These are phyloP conservation scores for Ictidomys tridecemlineatus DNA, from an alignment of 2,113 vertebrate genomes.

Conservation along the genomic window DNA sequence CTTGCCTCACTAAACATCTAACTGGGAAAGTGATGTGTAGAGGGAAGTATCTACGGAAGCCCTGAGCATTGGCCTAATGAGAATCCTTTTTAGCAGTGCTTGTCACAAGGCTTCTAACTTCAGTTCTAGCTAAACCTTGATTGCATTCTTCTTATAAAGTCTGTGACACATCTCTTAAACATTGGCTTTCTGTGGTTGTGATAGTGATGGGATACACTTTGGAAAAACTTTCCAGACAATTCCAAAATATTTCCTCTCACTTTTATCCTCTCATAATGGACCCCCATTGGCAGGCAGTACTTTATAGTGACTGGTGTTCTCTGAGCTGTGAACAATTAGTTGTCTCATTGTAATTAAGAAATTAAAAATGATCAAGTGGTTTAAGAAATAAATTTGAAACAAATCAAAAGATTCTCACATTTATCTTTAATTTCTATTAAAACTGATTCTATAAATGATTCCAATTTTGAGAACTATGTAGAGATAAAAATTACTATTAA, in stretches of 20 bases:
- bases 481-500: constrained; percentile 67
- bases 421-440: constrained; percentile 40
- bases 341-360: not conserved
- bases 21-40: not conserved
- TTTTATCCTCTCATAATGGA: not conserved
- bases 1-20: not conserved
- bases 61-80: not conserved
- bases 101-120: not conserved
- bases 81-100: not conserved
- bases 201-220: not conserved
- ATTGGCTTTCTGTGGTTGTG: constrained; percentile 1
- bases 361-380: not conserved
- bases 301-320: not conserved
- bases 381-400: constrained; percentile 23
- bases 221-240: constrained; percentile 15
- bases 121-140: not conserved
- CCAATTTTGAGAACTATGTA: constrained; percentile 49
- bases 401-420: constrained; percentile 37
- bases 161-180: not conserved
- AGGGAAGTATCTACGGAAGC: not conserved
- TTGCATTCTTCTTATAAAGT: not conserved
- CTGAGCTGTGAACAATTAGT: not conserved
- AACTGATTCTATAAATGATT: constrained; percentile 47
- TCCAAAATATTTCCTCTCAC: not conserved
- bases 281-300: not conserved